Evolutionary conservation across 2,888 invertebrate species (phyloP), one percentile per base, ranked within the genome.

Genomic region (Hirtodrosophila cameraria): DNA sequence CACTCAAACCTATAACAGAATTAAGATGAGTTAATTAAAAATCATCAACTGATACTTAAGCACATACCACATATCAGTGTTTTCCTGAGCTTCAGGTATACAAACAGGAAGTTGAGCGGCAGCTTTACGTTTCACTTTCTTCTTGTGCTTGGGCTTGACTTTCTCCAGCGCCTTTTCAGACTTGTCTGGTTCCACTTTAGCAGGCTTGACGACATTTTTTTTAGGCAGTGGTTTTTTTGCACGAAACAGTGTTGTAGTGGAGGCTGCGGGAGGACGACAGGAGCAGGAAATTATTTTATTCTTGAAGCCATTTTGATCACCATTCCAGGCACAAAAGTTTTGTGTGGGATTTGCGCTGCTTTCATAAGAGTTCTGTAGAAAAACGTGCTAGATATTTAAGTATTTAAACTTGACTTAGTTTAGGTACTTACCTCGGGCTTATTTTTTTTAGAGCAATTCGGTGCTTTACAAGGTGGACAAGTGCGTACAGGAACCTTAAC

Each of bases 41-140:
- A n/a, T 4, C 1, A 16, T 13, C 1, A 9, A 12, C 0, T 23
- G 7, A 0, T n/a, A 0, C 6, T 41, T 1, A 2, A n/a, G 2
- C 3, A 23, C 76, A 75, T 45, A 86, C 77, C 80, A 86, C 3
- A 77, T n/a, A 12, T 70, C 58, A 4, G 48, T 58, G 2, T 16
- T 23, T 3, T 46, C 12, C 0, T 11, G 12, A 0, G 3, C 0
- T 1, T 31, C 30, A n/a, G 41, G 9, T 23, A 1, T 1, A 0
- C 7, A 3, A 12, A 6, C 8, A 1, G 35, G 3, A 1, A 9
- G 3, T 5, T 11, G 4, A 2, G 3, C 9, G 7, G 12, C 2
- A 2, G 1, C 3, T 5, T 65, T 43, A 2, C 12, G 6, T 9
- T 13, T 16, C 3, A 12, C 1, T 8, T 1, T 3, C 16, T 13